Conservation (phyloP, 2,888 invertebrate species). For the Cerceris ruficornis region DNA sequence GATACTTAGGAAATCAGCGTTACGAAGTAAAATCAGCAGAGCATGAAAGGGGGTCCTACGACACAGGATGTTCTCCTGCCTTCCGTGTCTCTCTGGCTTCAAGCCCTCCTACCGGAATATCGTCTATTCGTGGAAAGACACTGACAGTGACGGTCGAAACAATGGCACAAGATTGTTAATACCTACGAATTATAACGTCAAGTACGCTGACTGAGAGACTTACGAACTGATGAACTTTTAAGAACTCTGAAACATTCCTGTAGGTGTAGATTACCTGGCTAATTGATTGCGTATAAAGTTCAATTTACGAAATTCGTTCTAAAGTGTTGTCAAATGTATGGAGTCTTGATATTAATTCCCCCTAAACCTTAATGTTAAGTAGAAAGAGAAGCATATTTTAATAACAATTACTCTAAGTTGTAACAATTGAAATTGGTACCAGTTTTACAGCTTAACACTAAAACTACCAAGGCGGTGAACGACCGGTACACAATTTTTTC, state of each 20-base stretch:
- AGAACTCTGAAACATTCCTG: neutral
- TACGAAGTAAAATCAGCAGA: conserved; percentile 75
- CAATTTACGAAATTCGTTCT: too few species aligned
- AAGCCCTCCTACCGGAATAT: conserved; percentile 60
- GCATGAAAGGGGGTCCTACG: conserved; percentile 72
- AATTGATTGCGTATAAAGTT: too few species aligned
- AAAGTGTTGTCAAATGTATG: too few species aligned
- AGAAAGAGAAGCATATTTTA: too few species aligned
- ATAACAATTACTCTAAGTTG: too few species aligned
- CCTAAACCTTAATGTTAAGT: too few species aligned
- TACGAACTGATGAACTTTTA: conserved; percentile 10
- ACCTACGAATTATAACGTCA: conserved; percentile 60
- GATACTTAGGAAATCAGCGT: conserved; percentile 77
- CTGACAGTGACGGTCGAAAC: conserved; percentile 57
- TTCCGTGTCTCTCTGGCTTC: conserved; percentile 70
- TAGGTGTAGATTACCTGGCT: neutral
- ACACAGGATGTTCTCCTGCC: conserved; percentile 74
- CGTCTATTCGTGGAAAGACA: conserved; percentile 70
- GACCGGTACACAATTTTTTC: too few species aligned
- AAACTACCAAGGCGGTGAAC: too few species aligned
- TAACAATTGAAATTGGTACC: too few species aligned
- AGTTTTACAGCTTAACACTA: too few species aligned
- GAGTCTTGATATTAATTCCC: too few species aligned
- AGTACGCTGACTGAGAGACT: neutral
- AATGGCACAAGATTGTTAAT: conserved; percentile 53